Base-by-base conservation (phyloP, 1,140 invertebrate genomes). In the Penaeus chinensis region DNA sequence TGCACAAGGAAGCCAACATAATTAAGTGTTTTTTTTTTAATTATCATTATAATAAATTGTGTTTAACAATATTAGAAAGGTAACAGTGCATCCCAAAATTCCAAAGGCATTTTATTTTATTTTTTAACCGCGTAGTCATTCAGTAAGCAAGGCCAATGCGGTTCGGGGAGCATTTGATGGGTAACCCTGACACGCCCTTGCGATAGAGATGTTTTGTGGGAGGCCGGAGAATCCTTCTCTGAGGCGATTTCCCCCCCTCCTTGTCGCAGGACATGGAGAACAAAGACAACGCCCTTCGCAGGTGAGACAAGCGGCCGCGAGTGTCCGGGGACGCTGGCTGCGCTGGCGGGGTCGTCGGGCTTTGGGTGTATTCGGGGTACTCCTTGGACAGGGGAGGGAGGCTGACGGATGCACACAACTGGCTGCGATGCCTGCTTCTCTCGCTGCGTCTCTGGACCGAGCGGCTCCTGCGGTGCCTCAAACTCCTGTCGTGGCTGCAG, bases 281-380 rank as follows among this genome's bases (percentile, higher is more conserved):
- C 13, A 87, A 71, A 27, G 85, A 87, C 85, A 79, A 82, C 60
- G 79, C 85, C 61, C 71, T 87, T 60, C 85, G 54, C 69, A 87
- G 81, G 65, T 86, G 84, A 13, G 84, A 86, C 47, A 77, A 42
- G 32, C 84, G 62, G 42, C 77, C 54, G 77, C 84, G 84, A 18
- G 77, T 42, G 42, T 86, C 84, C 20, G 77, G 42, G 3, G 77
- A 86, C 0, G 61, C 65, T 11, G 22, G 84, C 71, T 18, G 84
- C 42, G 37, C 62, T 42, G 5, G 32, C 60, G 54, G 84, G 13
- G 27, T 54, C 11, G 54, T 13, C 54, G 54, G 22, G 62, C 37
- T 42, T 42, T 61, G 54, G 0, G 13, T 37, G 42, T 61, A 8
- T n/a, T 78, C 77, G n/a, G 27, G 24, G 16, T 27, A 42, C 19